Evolutionary conservation across 1,140 invertebrate genomes (phyloP), one percentile per base, ranked within the genome.

Genomic region (Heliconius hermathena): DNA sequence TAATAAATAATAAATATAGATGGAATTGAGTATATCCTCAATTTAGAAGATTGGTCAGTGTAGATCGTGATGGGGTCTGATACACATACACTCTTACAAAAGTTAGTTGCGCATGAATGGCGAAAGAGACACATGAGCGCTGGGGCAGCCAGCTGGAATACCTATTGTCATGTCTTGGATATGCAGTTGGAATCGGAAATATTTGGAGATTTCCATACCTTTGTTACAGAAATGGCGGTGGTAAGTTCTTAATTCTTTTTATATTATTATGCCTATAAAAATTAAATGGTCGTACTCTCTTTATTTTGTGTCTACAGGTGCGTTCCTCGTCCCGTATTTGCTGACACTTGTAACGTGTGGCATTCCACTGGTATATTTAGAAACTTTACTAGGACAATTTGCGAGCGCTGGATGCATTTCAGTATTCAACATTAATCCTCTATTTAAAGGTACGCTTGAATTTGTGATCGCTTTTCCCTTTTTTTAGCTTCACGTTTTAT

Each of bases 331-430:
- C 46, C 97, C 97, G 1, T 98, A 97, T 87, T 93, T 97, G 22
- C 84, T 97, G 73, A 97, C 97, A 94, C 93, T 97, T 9, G 91
- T 98, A 18, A 93, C 98, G 54, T 97, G 97, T 86, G 98, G 98
- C 3, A 96, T 99, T 26, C 98, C 98, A 1, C 91, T 99, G 11
- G 99, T 98, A 90, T 98, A 98, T 89, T 96, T 99, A 96, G 98
- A 99, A 92, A 96, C 98, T 2, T 96, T 97, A 3, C 95, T 99
- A 76, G 98, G 98, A 36, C 98, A 98, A 87, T 98, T 97, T 91
- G 96, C 97, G 72, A 96, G 97, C 83, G 97, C 96, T 77, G 98
- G 98, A 82, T 98, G 97, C 84, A 97, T 97, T 80, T 97, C 97
- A 16, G 96, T 97, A 73, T 97, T 97, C 87, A 96, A 96, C 78